Evolutionary conservation across 2,113 vertebrate genomes (phyloP).

Genomic region (Gallinago media): DNA sequence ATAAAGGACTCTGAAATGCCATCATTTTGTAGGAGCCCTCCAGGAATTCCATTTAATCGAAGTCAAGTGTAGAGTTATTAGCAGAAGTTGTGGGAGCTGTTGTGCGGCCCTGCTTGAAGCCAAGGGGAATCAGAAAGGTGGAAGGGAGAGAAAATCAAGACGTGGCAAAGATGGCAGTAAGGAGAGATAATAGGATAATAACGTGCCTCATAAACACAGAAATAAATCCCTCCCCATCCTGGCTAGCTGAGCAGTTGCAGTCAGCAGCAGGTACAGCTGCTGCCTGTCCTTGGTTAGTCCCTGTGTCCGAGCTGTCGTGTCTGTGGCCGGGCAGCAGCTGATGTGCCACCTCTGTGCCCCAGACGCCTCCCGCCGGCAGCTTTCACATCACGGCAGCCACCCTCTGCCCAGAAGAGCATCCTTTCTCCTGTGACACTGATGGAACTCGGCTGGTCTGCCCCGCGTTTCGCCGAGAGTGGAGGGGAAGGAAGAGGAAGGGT

Average conservation of each 20-base stretch:
- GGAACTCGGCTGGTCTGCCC: neutral
- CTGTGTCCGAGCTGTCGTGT: neutral
- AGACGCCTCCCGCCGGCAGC: neutral
- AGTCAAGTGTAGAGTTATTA: neutral
- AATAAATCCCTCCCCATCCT: neutral
- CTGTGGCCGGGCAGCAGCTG: neutral
- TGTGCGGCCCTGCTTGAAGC: neutral
- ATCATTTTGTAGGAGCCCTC: neutral
- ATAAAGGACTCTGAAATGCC: neutral
- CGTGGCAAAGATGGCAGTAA: neutral
- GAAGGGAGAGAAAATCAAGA: neutral
- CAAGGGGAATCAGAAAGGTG: neutral
- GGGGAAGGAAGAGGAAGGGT: neutral
- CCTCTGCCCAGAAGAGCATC: neutral
- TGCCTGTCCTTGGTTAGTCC: neutral
- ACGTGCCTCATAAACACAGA: neutral
- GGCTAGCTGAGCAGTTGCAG: neutral
- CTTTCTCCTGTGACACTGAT: neutral
- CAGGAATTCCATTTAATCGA: neutral
- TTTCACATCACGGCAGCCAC: accelerated
- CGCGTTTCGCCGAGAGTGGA: accelerated
- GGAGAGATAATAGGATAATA: neutral
- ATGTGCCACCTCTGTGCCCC: neutral
- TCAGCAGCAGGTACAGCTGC: conserved; percentile 1
- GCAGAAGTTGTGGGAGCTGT: neutral